Evolutionary conservation across 1,140 invertebrate species (phyloP).

Genomic region (Drosophila kurseongensis): DNA sequence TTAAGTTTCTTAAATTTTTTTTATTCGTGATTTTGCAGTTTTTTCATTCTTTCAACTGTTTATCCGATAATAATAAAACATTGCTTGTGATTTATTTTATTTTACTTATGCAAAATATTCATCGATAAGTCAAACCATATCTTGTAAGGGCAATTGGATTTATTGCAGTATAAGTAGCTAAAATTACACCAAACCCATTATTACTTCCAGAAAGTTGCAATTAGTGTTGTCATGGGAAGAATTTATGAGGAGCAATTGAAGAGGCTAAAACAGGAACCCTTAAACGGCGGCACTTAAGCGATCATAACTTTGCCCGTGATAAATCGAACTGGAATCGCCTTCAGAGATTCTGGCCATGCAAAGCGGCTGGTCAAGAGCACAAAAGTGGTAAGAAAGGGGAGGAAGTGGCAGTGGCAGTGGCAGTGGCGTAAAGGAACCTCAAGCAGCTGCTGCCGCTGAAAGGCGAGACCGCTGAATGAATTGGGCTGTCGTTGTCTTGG

Average conservation of each 20-base stretch:
- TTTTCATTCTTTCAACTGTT: no score
- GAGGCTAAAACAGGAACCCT: constrained; percentile 47
- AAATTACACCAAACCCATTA: constrained; percentile 15
- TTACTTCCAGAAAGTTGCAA: constrained; percentile 44
- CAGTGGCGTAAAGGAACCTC: constrained; percentile 19
- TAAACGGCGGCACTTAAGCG: constrained; percentile 74
- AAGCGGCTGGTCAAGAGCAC: constrained; percentile 30
- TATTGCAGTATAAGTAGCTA: constrained; percentile 16
- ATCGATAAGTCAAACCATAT: constrained; percentile 2
- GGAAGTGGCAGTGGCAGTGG: constrained; percentile 14
- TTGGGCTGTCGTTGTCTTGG: constrained; percentile 64
- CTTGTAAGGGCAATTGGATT: constrained; percentile 18
- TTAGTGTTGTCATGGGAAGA: constrained; percentile 67
- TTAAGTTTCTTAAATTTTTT: no score
- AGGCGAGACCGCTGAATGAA: constrained; percentile 68
- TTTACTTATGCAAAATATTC: background rate
- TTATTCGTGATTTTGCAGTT: no score
- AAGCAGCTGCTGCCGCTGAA: constrained; percentile 55
- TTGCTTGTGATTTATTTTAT: background rate
- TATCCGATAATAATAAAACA: no score
- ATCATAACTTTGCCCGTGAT: constrained; percentile 75
- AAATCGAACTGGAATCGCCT: constrained; percentile 74
- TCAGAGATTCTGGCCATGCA: constrained; percentile 56
- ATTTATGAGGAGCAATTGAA: constrained; percentile 64
- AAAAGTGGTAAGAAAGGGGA: background rate